Base-by-base conservation (phyloP, 2,113 vertebrate genomes). In the Grammomys dolichurus region DNA sequence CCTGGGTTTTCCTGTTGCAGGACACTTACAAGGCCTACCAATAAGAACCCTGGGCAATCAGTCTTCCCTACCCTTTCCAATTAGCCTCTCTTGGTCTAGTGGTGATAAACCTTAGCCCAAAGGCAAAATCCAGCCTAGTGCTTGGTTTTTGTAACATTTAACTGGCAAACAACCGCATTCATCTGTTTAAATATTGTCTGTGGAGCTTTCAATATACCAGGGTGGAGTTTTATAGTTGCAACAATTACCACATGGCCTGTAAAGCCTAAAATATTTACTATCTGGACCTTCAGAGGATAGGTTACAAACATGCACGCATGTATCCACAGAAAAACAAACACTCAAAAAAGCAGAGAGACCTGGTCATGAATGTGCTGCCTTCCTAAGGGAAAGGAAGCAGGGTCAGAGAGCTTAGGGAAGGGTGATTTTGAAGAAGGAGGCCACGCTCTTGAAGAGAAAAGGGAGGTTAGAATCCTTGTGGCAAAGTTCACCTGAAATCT, bases 71-170 rank as follows among this genome's bases (percentile, higher is more conserved):
- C 56, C 3, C 14, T 65, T 90, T 14, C 94, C 33, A 86, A 76
- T 63, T 26, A 69, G 20, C 0, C 24, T 78, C 56, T 76, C 78
- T 92, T n/a, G 84, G 33, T 77, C 10, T 40, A 65, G 24, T 7
- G 3, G 7, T 86, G 16, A 90, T 28, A 87, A 76, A 28, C 24
- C 82, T 63, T 4, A 94, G 31, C 16, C 40, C 67, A 77, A 1
- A 60, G 73, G 69, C 8, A 81, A 96, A 89, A 93, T 69, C 22
- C 20, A 54, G 14, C 4, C 48, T 67, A 76, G 33, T 48, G 73
- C 31, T 54, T 63, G 36, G 51, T 84, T 91, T 86, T 86, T 69
- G 77, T 65, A 73, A 92, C 24, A 16, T 96, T 92, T 89, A 72
- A 70, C 67, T 72, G 22, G 58, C 82, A 87, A 16, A 75, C 58